These are phyloP conservation scores for Pangasius djambal DNA, from an alignment of 2,797 vertebrate species.

Conservation along the genomic window DNA sequence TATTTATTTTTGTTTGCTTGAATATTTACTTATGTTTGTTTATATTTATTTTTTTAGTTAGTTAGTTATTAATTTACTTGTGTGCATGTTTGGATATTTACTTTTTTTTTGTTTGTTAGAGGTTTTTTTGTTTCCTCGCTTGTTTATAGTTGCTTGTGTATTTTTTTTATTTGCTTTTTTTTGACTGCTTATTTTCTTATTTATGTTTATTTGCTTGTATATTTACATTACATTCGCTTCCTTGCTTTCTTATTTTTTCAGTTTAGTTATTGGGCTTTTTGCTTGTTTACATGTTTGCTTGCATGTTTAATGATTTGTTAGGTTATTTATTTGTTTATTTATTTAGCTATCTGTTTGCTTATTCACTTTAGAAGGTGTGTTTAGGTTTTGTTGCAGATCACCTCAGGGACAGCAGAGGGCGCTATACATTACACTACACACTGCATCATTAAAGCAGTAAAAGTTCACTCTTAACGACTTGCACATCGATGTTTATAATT, in stretches of 20 bases:
- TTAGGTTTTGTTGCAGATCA: background rate
- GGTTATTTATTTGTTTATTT: background rate
- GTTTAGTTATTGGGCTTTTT: background rate
- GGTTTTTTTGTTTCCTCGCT: background rate
- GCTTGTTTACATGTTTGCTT: background rate
- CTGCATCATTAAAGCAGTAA: background rate
- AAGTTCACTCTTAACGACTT: background rate
- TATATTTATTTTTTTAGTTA: background rate
- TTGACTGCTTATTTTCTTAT: background rate
- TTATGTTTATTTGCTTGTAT: background rate
- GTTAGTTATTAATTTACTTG: background rate
- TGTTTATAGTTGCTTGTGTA: background rate
- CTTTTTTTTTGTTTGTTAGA: background rate
- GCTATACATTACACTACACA: background rate
- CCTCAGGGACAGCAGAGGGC: background rate
- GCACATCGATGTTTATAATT: background rate
- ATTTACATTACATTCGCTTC: background rate
- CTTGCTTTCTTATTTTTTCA: too few relatives aligned
- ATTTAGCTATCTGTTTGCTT: background rate
- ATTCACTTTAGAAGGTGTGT: background rate
- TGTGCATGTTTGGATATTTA: background rate
- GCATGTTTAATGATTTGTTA: background rate
- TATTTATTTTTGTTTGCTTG: background rate
- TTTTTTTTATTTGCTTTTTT: background rate
- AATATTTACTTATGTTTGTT: background rate